Base-by-base conservation (phyloP, 2,888 invertebrate species). In the Linnaemya tessellans region DNA sequence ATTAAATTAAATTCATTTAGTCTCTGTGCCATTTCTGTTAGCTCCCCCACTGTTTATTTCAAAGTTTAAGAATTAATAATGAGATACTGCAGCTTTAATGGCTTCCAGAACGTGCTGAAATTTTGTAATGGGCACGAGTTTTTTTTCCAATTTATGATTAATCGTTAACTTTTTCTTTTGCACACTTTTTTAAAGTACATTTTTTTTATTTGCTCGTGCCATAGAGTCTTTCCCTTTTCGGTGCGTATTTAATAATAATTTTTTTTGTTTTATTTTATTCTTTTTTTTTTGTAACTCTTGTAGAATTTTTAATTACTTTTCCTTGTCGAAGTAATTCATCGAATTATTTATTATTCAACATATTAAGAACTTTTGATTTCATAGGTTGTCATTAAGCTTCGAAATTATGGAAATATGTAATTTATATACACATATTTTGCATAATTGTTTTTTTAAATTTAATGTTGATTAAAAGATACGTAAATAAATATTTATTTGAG, bases 91-190 rank as follows among this genome's bases (percentile, higher is more conserved):
- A n/a, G n/a, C n/a, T n/a, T n/a, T n/a, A n/a, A n/a, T n/a, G n/a
- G 15, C 15, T 49, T 56, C 25, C 35, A 49, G 35, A 51, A 75
- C 81, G 81, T 81, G 81, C 41, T 70, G 70, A 75, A 70, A 46
- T 81, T n/a, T 11, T 38, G 30, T 11, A 75, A 51, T 64, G 43
- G 10, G 7, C 62, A 35, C 41, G 1, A n/a, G 1, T n/a, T 41
- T 56, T 38, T 18, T 1, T 70, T 35, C 1, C 5, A 38, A 46
- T 38, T 30, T 60, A 49, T 75, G 51, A 56, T 70, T 41, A 70
- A 62, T 70, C 51, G 18, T 15, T 20, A 13, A 49, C 13, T 79
- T 62, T 68, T 64, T 41, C 5, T 3, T 30, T 3, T 51, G 11
- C 30, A 35, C 5, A 25, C 18, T 43, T 18, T 64, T 64, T 5